Base-by-base conservation (phyloP, 2,888 invertebrate genomes). In the Hanleya hanleyi region DNA sequence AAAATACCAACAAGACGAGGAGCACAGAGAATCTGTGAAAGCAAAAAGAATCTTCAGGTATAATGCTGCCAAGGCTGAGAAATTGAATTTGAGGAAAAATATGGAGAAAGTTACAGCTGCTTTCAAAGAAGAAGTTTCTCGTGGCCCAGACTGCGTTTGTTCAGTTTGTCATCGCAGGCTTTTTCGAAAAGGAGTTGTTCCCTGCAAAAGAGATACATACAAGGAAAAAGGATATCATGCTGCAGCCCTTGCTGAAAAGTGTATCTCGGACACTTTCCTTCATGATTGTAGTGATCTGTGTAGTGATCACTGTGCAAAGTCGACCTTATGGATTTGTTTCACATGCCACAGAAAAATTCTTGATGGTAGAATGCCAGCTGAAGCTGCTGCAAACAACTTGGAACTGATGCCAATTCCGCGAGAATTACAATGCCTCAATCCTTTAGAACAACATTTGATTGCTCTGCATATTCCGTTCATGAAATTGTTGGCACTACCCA, bases 391-490 rank as follows among this genome's bases (percentile, higher is more conserved):
- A 0, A 74, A 74, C 41, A 68, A 50, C 22, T 9, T 74, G 33
- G 26, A 35, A 2, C 32, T 71, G 35, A 50, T 68, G 32, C 35
- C 57, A 38, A 50, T 75, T 66, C 78, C 78, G 38, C 26, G 62
- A 50, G 65, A 64, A 41, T 67, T 78, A 32, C 47, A 61, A 61
- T 69, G 62, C 22, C 69, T 80, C 38, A 76, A 78, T 41, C 67
- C 66, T 33, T 57, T 81, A 49, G 81, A 82, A 69, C 70, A 72
- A 70, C 77, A 79, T 41, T 37, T 81, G 33, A 62, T 80, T n/a
- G 65, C 75, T 7, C 65, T 68, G 61, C 70, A 73, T 37, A 75
- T 81, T 33, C 79, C 79, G 12, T 82, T 80, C 62, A 77, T 78
- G 74, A 79, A 78, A 69, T 76, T 82, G 22, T 62, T 77, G 26